Evolutionary conservation across 2,888 invertebrate species (phyloP).

Genomic region (Julus scanicus): DNA sequence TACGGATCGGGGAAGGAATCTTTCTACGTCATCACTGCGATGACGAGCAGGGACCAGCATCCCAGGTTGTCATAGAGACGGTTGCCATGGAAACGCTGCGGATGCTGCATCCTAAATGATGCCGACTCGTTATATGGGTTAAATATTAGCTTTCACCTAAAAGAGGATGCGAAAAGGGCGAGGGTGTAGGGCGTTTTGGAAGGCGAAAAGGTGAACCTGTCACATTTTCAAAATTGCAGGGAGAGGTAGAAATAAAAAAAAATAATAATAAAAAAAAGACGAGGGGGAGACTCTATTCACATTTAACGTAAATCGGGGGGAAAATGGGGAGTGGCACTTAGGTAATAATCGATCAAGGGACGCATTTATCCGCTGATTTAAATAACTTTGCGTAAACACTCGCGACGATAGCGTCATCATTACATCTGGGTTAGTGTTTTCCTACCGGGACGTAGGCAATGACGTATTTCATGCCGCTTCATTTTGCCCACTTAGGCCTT

Average conservation of each 20-base stretch:
- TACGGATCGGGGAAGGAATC: neutral
- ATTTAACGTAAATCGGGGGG: neutral
- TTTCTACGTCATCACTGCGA: constrained; percentile 2
- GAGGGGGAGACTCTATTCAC: neutral
- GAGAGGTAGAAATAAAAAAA: neutral
- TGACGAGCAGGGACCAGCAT: constrained; percentile 35
- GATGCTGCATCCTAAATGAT: constrained; percentile 42
- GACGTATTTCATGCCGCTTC: neutral
- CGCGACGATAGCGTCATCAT: constrained; percentile 4
- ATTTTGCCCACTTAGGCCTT: neutral
- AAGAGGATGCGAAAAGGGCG: constrained; percentile 30
- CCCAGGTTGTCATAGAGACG: neutral
- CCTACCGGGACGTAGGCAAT: neutral
- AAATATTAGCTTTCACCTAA: constrained; percentile 39
- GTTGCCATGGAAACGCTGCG: neutral
- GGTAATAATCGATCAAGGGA: constrained; percentile 1
- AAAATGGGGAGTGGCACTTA: neutral
- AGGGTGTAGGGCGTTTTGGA: too few relatives aligned
- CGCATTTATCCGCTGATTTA: constrained; percentile 30
- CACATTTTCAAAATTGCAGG: neutral
- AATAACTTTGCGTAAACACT: constrained; percentile 22
- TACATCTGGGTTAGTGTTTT: neutral
- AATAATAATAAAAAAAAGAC: too few relatives aligned
- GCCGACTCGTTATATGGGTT: constrained; percentile 37
- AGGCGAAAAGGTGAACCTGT: neutral